Evolutionary conservation across 2,888 invertebrate genomes (phyloP).

Genomic region (Crepidodera aurea): DNA sequence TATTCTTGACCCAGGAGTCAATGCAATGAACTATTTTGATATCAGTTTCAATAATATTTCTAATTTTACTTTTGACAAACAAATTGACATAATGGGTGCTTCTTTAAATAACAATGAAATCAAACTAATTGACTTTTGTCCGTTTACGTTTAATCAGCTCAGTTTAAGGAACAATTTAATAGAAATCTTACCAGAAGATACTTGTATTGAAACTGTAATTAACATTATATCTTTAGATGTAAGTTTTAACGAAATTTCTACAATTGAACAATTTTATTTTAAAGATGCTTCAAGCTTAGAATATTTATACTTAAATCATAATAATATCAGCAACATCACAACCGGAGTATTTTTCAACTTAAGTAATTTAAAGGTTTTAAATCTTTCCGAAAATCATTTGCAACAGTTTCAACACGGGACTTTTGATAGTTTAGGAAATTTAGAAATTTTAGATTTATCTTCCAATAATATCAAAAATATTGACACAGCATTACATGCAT

Average conservation of each 20-base stretch:
- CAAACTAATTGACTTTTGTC: background rate
- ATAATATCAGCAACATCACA: slow-evolving; percentile 21
- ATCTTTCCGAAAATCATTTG: slow-evolving; percentile 21
- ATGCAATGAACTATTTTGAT: background rate
- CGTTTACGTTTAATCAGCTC: background rate
- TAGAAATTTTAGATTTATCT: slow-evolving; percentile 22
- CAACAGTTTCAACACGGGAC: slow-evolving; percentile 20
- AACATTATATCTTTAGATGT: background rate
- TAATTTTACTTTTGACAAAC: background rate
- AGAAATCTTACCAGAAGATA: background rate
- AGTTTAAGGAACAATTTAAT: slow-evolving; percentile 3
- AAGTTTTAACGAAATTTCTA: background rate
- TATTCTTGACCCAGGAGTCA: background rate
- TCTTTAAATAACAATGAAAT: slow-evolving; percentile 1
- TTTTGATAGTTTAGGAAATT: slow-evolving; percentile 14
- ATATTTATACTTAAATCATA: background rate
- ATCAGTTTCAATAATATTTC: slow-evolving; percentile 6
- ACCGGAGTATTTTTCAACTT: slow-evolving; percentile 21
- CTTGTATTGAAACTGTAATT: background rate
- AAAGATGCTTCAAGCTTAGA: background rate
- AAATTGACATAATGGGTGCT: background rate
- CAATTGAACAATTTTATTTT: background rate
- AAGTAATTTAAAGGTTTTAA: background rate
- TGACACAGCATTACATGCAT: background rate
- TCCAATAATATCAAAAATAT: background rate